phyloP scores from a whole-genome alignment of 2,888 invertebrate species.

The Proisotoma minuta region DNA sequence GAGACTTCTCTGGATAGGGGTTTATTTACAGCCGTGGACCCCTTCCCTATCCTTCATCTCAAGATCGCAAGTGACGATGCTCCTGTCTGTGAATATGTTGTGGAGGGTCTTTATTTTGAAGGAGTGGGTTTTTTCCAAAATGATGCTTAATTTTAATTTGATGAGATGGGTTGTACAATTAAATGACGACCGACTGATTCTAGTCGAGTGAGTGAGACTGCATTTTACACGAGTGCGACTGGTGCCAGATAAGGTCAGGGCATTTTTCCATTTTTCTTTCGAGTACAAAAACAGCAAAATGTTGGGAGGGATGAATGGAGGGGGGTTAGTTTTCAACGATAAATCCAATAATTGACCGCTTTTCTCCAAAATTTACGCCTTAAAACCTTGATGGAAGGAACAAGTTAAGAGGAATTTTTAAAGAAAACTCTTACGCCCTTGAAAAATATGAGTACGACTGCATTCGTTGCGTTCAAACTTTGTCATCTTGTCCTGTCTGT shows the following conservation, averaged over 20 bases:
- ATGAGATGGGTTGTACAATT: too few species aligned
- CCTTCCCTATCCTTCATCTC: conserved; percentile 45
- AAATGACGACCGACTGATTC: too few species aligned
- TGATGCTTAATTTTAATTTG: too few species aligned
- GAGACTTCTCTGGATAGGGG: conserved; percentile 41
- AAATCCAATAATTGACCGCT: background rate
- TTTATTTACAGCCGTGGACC: conserved; percentile 47
- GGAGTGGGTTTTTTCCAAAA: too few species aligned
- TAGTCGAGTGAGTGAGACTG: too few species aligned
- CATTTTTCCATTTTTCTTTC: too few species aligned
- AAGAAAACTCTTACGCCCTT: too few species aligned
- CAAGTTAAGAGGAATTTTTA: background rate
- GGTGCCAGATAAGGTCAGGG: too few species aligned
- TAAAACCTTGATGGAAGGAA: background rate
- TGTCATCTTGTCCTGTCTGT: background rate
- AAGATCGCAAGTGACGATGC: conserved; percentile 33
- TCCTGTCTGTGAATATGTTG: conserved; percentile 10
- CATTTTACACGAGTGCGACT: too few species aligned
- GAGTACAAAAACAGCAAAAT: too few species aligned
- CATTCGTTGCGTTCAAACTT: background rate
- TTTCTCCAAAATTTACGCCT: background rate
- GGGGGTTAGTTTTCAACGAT: background rate
- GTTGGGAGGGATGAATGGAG: too few species aligned
- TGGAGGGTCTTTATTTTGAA: background rate
- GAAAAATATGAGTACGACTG: too few species aligned